These are phyloP conservation scores for Ranitomeya variabilis DNA, from an alignment of 2,113 vertebrate species.

Conservation along the genomic window DNA sequence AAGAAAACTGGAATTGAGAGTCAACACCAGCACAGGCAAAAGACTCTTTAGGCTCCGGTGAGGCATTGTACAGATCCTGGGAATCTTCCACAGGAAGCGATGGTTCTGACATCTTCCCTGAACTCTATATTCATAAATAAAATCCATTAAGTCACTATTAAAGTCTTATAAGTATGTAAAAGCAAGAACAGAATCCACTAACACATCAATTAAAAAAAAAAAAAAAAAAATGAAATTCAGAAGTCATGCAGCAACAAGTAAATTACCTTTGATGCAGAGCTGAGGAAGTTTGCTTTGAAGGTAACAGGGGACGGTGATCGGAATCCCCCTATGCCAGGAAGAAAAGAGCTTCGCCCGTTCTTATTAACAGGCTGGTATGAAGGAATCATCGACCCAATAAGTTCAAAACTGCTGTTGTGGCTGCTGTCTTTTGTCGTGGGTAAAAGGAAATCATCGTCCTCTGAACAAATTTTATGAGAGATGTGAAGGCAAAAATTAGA, in stretches of 20 bases:
- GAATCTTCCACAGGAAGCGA: conserved; percentile 96
- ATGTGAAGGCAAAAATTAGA: conserved; percentile 50
- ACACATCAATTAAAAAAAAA: conserved; percentile 37
- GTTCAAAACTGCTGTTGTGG: conserved; percentile 96
- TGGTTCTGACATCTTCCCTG: conserved; percentile 92
- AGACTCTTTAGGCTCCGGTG: conserved; percentile 83
- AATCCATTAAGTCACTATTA: conserved; percentile 61
- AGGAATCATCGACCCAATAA: conserved; percentile 90
- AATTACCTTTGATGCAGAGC: conserved; percentile 90
- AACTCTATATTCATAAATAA: conserved; percentile 81
- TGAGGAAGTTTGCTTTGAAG: conserved; percentile 87
- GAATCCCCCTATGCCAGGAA: conserved; percentile 70
- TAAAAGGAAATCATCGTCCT: conserved; percentile 85
- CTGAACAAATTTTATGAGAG: conserved; percentile 59
- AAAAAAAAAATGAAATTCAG: background rate
- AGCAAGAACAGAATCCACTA: background rate
- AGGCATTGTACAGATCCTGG: conserved; percentile 91
- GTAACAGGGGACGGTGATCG: conserved; percentile 91
- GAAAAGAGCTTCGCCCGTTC: conserved; percentile 69
- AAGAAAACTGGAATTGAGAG: conserved; percentile 86
- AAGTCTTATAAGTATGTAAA: background rate
- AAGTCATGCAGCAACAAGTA: background rate
- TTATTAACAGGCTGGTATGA: conserved; percentile 92
- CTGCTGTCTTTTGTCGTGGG: conserved; percentile 88
- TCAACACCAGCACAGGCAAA: conserved; percentile 74